Base-by-base conservation (phyloP, 2,888 invertebrate genomes). In the Resseliella maxima region DNA sequence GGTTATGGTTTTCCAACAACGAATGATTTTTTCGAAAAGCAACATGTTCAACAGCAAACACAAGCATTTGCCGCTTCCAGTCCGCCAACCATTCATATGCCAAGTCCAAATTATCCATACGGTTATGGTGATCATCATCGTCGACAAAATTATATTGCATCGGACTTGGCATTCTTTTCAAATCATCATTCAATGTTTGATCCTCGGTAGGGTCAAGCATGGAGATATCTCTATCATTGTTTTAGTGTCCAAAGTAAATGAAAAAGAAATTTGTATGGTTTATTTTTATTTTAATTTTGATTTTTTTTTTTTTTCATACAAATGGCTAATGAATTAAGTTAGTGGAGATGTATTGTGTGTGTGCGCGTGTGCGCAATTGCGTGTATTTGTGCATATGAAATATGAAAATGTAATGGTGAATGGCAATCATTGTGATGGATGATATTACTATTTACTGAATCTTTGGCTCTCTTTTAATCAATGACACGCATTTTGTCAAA, bases 51-150 rank as follows among this genome's bases (percentile, higher is more conserved):
- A 46, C 41, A 35, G 90, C 85, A 85, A 85, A 5, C 41, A n/a
- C 85, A 85, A 15, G 41, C 85, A 12, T 85, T 85, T 27, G 88
- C 89, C 89, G 88, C 90, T 18, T 90, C 88, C 90, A 90, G 92
- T 38, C 90, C 93, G 81, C 93, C 93, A 83, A 92, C 93, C 87
- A 91, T 94, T 88, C 94, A 94, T 89, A 93, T 94, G 90, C 94
- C 94, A 85, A 94, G 94, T 89, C 94, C 95, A 54, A 94, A 94
- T 89, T 95, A 95, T 90, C 94, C 94, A 0, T 93, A 93, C 85
- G 91, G 91, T 36, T 91, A 92, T 64, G 46, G 46, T 46, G 85
- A 15, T 86, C 87, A 3, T 87, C 88, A 21, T 86, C 83, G 83
- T 38, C 83, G 83, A 5, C 83, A 83, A 18, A 83, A 83, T 38